Base-by-base conservation (phyloP, 30 jellyfish, hydroid and myxozoan genomes). In the Sanderia malayensis region DNA sequence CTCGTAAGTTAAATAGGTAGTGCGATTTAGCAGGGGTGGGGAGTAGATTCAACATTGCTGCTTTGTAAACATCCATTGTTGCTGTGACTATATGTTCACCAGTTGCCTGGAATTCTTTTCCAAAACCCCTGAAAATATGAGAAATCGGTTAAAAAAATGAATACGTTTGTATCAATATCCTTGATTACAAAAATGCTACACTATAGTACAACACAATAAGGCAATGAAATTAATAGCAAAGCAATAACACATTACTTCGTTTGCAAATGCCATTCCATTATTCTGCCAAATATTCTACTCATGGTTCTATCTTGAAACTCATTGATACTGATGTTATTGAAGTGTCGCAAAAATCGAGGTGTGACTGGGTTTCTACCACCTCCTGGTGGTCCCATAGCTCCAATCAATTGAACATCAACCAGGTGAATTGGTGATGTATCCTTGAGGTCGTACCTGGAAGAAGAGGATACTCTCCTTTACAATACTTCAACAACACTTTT, bases 381-480 rank as follows among this genome's bases (percentile, higher is more conserved):
- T 30, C 99, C 99, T 3, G 99, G 99, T 20, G 99, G 99, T 2
- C 99, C 96, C 99, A 92, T 92, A 30, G 99, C 99, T 18, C 97
- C 99, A 64, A 92, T 79, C 85, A 92, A 32, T 44, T 92, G 99
- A 46, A 92, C 82, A 74, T 92, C 99, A 21, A 84, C 87, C 29
- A 92, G 91, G 58, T 92, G 95, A n/a, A 92, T 92, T 19, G 99
- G 99, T 2, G 96, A 82, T 0, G 99, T 92, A 49, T 92, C 99
- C 57, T 84, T 92, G 69, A 92, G 67, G 73, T 92, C 96, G 67
- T 92, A 92, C 97, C 97, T 89, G 37, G 4, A 0, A 61, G n/a
- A 58, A 46, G 46, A 46, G 44, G 23, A n/a, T n/a, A n/a, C n/a
- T n/a, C n/a, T n/a, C n/a, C n/a, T n/a, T n/a, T n/a, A n/a, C n/a